Base-by-base conservation (phyloP, 53 echinoderm and acorn worm species). In the Stichopus horrens region DNA sequence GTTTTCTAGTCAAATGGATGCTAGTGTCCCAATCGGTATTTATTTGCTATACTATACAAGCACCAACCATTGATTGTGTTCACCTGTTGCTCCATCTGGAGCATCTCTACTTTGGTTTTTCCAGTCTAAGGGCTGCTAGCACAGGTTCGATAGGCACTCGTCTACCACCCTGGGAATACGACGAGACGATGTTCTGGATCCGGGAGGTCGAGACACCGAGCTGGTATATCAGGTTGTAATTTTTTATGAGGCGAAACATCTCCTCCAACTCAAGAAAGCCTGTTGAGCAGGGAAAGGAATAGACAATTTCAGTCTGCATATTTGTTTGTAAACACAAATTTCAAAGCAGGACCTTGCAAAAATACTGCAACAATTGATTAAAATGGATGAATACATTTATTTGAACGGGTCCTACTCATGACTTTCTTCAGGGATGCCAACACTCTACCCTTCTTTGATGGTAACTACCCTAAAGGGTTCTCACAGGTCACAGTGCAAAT, bases 221-320 rank as follows among this genome's bases (percentile, higher is more conserved):
- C 55, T 92, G 94, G 89, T 98, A 98, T 58, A 98, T 98, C 59
- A 98, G 92, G 66, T 98, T 98, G 90, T 98, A 98, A 82, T 98
- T 98, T 52, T 92, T 96, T 86, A 98, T 88, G 0, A 98, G 89
- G 8, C 99, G 88, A 21, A 89, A 74, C 84, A 94, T 98, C 66
- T 98, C 99, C 0, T 94, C 95, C 53, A 75, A 93, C 11, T 90
- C 89, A 73, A 98, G 91, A 67, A 93, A 98, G 19, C 99, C 99
- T 98, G 88, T 7, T 37, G 37, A 37, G 37, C 23, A 71, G 88
- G 11, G 51, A 75, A 59, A 89, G 9, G 7, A 71, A 91, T 54
- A 58, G n/a, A 53, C 51, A 14, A 10, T 7, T 37, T 37, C 22
- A 14, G 11, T 66, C 67, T 14, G 11, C 18, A 66, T 66, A 66